A percentile compares a stretch with the other conserved stretches of the same genome.
These are phyloP conservation scores for Hydropsyche betteni DNA, from an alignment of 2,888 invertebrate species.

Conservation along the genomic window DNA sequence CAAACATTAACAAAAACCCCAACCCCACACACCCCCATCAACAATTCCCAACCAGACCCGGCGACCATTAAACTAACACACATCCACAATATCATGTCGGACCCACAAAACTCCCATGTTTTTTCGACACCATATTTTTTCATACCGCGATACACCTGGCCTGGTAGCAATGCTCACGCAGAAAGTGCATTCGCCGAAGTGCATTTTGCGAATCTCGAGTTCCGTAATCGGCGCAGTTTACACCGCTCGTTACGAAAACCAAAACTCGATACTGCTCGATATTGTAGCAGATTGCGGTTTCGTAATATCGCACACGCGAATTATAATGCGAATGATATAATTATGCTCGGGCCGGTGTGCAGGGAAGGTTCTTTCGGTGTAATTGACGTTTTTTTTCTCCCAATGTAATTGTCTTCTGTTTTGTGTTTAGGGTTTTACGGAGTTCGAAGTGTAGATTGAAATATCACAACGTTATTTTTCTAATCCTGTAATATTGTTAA, in stretches of 20 bases:
- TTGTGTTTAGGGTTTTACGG: too few species aligned
- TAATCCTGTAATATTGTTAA: too few species aligned
- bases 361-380: too few species aligned
- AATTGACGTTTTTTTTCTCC: too few species aligned
- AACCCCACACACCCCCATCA: too few species aligned
- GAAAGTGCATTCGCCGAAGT: neutral
- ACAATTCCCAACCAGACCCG: too few species aligned
- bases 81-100: too few species aligned
- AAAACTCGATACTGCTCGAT: slow-evolving; percentile 38
- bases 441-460: too few species aligned
- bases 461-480: too few species aligned
- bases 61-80: too few species aligned
- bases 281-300: slow-evolving; percentile 41
- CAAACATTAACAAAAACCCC: too few species aligned
- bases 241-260: slow-evolving; percentile 37
- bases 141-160: slow-evolving; percentile 39
- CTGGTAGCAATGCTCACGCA: neutral
- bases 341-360: neutral
- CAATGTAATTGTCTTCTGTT: too few species aligned
- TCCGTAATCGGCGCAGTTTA: slow-evolving; percentile 36
- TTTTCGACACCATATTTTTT: slow-evolving; percentile 30
- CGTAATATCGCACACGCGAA: slow-evolving; percentile 37
- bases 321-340: slow-evolving; percentile 36
- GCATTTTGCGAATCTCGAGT: slow-evolving; percentile 34
- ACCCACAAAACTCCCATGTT: neutral